Base-by-base conservation (phyloP, 2,797 vertebrate species). In the Poecile montanus region DNA sequence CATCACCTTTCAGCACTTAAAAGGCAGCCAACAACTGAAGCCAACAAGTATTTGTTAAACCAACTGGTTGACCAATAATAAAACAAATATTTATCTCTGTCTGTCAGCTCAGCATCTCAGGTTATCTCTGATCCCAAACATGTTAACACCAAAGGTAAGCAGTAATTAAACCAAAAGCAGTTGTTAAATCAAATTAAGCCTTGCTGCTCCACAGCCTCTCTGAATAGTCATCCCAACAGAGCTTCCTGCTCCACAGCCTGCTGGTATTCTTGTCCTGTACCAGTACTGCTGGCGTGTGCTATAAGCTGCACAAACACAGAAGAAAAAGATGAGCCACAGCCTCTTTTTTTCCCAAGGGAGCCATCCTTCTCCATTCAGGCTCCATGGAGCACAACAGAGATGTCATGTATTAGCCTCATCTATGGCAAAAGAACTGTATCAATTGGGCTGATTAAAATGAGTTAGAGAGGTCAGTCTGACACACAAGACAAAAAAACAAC, bases 401-500 rank as follows among this genome's bases (percentile, higher is more conserved):
- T 82, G 77, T 78, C 85, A 67, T 13, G 84, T 75, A 95, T 95
- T 62, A 89, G 76, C 40, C 32, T 94, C 85, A 90, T 86, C 66
- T 83, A 65, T 1, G 3, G 88, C 80, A 88, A 79, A 88, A 92
- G 53, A 79, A 74, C 57, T 88, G 45, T 63, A 85, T 72, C 83
- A 91, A 47, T 22, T 51, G 56, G 63, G 74, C 47, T 60, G 54
- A 48, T 80, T 82, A 82, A 91, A 94, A 85, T 36, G 89, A 93
- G 60, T 71, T 73, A 63, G 89, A 84, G 87, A 82, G 85, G 91
- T 91, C 83, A 25, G 62, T 62, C 56, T 65, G 63, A 94, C 94
- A 85, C 95, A 82, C 4, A 3, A 94, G 80, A 88, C 77, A 87
- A 93, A 95, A 95, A 94, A 63, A 3, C 56, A 93, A 82, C 68